Conservation (phyloP, 2,797 vertebrate species). For the Rhinoraja longicauda region DNA sequence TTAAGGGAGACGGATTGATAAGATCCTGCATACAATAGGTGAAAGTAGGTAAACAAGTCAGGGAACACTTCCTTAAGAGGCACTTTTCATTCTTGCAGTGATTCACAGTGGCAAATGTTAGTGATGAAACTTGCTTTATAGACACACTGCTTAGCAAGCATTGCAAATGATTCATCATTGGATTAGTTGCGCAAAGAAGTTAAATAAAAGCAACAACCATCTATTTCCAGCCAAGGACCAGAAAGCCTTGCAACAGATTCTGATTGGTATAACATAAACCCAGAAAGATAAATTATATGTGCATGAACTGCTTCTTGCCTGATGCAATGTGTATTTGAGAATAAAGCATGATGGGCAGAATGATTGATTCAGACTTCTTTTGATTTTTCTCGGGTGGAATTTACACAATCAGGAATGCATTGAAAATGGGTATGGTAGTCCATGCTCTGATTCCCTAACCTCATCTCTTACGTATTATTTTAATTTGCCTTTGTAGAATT, state of each 20-base stretch:
- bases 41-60: not conserved
- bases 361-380: not conserved
- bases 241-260: not conserved
- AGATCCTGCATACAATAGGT: not conserved
- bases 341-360: not conserved
- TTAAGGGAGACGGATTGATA: not conserved
- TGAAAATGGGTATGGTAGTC: not conserved
- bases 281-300: not conserved
- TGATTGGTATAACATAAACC: not conserved
- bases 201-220: not conserved
- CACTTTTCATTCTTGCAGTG: slow-evolving; percentile 17
- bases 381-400: not conserved
- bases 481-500: not conserved
- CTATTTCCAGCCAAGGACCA: not conserved
- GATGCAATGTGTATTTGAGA: not conserved
- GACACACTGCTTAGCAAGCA: not conserved
- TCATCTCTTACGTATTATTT: not conserved
- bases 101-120: not conserved
- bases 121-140: slow-evolving; percentile 12
- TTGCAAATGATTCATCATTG: not conserved
- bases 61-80: not conserved
- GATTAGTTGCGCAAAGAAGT: slow-evolving; percentile 19
- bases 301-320: not conserved
- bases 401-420: not conserved
- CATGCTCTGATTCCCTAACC: not conserved